Evolutionary conservation across 2,888 invertebrate genomes (phyloP).

Genomic region (Bombyx huttoni): DNA sequence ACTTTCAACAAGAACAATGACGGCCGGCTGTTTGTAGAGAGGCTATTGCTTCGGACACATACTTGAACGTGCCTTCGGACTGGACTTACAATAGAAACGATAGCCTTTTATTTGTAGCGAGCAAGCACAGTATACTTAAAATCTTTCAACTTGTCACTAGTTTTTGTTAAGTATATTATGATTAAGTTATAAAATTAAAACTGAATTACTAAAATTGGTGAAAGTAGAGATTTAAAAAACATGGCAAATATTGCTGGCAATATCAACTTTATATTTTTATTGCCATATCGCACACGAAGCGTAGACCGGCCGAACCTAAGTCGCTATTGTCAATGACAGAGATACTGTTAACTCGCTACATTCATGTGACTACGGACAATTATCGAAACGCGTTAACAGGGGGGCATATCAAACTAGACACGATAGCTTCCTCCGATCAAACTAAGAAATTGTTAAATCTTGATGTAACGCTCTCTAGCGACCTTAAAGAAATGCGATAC

Average conservation of each 20-base stretch:
- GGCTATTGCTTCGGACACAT: background rate
- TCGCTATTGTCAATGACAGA: no score
- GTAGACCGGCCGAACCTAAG: no score
- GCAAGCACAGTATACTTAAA: background rate
- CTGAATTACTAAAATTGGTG: no score
- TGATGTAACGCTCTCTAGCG: background rate
- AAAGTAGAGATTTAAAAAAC: no score
- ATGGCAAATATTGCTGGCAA: no score
- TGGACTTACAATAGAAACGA: background rate
- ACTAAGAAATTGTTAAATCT: background rate
- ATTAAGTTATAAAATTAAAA: background rate
- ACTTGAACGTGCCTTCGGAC: background rate
- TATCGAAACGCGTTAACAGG: no score
- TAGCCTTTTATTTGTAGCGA: background rate
- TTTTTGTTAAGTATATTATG: background rate
- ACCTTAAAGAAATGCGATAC: background rate
- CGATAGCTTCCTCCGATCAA: no score
- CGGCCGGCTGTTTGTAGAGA: constrained; percentile 18
- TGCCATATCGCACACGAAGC: no score
- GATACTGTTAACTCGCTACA: no score
- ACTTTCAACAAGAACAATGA: constrained; percentile 33
- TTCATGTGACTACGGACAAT: no score
- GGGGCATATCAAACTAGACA: no score
- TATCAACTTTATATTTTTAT: no score
- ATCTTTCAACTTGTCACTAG: background rate